These are phyloP conservation scores for Diglossa cyanea DNA, from an alignment of 2,797 vertebrate species.

Conservation along the genomic window DNA sequence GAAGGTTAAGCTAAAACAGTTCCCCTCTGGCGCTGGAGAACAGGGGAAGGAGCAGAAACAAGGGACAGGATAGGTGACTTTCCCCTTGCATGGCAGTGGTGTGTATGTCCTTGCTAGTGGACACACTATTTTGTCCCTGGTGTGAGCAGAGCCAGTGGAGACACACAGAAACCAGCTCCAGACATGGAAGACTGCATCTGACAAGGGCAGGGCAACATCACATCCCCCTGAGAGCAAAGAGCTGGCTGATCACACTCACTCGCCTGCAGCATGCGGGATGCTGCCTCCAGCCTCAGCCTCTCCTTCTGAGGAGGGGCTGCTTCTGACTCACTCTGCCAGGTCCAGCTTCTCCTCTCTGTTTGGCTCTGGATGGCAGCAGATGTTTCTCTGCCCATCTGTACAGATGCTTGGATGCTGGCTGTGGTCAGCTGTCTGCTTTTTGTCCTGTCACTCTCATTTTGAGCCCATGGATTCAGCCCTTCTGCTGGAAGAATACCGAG, in stretches of 20 bases:
- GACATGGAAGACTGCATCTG: background rate
- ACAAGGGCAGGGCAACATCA: background rate
- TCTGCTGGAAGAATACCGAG: background rate
- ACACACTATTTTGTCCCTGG: background rate
- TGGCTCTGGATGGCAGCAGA: background rate
- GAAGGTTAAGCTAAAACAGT: background rate
- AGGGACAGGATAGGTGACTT: background rate
- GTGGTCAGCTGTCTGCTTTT: background rate
- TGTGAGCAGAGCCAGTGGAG: background rate
- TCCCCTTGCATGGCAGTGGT: background rate
- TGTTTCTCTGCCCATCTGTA: background rate
- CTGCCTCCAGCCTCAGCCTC: background rate
- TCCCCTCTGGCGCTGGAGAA: background rate
- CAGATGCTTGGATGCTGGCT: background rate
- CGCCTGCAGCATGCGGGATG: fast-evolving
- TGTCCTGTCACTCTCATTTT: background rate
- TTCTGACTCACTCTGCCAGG: constrained; percentile 1
- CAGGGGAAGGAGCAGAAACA: background rate
- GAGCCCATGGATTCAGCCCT: background rate
- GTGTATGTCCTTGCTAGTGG: background rate
- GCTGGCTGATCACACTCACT: background rate
- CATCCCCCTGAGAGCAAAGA: background rate
- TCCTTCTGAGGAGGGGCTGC: background rate
- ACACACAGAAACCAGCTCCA: background rate
- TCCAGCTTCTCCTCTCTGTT: background rate